A percentile compares a stretch with the other conserved stretches of the same genome.
Conservation (phyloP, 92 coral and sea anemone species). For the Zoanthus solanderi region DNA sequence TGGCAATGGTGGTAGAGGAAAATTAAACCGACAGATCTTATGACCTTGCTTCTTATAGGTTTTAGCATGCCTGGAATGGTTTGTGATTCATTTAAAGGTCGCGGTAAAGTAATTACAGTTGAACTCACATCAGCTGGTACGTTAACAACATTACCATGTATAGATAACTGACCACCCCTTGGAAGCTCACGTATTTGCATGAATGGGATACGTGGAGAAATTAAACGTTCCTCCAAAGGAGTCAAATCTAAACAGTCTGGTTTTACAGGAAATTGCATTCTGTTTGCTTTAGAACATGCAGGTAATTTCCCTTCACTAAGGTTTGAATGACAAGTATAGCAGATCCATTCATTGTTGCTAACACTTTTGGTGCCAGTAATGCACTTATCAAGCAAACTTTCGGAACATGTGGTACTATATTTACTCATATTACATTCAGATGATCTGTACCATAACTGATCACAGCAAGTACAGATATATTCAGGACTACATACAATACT, state of each 20-base stretch:
- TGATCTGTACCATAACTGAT: not conserved
- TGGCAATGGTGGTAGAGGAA: conserved; percentile 2
- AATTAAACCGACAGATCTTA: not conserved
- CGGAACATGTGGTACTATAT: not conserved
- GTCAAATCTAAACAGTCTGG: conserved; percentile 1
- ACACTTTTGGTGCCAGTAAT: conserved; percentile 1
- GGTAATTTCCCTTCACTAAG: not conserved
- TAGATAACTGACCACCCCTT: conserved; percentile 62
- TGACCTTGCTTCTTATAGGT: conserved; percentile 2
- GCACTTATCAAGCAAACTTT: not conserved
- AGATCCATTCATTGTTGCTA: not conserved
- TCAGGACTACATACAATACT: not conserved
- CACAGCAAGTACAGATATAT: not conserved
- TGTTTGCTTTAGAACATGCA: not conserved
- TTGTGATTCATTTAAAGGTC: conserved; percentile 63
- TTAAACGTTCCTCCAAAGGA: not conserved
- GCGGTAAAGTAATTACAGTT: conserved; percentile 69
- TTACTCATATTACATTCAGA: not conserved
- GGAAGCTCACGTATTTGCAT: conserved; percentile 42
- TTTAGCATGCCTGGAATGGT: conserved; percentile 2
- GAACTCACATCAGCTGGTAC: conserved; percentile 54
- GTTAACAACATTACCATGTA: no score
- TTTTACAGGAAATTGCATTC: not conserved
- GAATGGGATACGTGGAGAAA: no score
- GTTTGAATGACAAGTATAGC: not conserved